Evolutionary conservation across 1,140 invertebrate genomes (phyloP).

Genomic region (Pomacea maculata): DNA sequence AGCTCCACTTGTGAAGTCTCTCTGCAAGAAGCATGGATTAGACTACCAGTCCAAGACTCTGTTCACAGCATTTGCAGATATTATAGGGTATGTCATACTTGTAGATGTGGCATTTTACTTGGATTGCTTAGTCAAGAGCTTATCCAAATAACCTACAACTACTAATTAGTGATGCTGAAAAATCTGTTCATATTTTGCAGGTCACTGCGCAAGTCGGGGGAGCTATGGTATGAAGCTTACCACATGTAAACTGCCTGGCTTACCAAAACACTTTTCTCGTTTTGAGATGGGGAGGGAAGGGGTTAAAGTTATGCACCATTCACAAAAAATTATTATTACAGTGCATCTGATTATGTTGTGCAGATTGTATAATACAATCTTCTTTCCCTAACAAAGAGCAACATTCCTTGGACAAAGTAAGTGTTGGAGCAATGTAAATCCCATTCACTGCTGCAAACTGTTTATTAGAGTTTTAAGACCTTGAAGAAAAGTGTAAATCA

Average conservation of each 20-base stretch:
- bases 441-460: too few species aligned
- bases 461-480: too few species aligned
- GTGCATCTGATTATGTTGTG: too few species aligned
- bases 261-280: too few species aligned
- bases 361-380: too few species aligned
- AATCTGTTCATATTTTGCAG: slow-evolving; percentile 43
- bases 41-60: slow-evolving; percentile 59
- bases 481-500: too few species aligned
- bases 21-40: slow-evolving; percentile 64
- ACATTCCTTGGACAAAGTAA: too few species aligned
- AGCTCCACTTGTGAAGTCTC: slow-evolving; percentile 56
- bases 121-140: neutral
- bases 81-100: slow-evolving; percentile 54
- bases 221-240: slow-evolving; percentile 61
- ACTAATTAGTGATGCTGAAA: neutral
- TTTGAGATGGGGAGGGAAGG: too few species aligned
- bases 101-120: neutral
- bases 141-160: slow-evolving; percentile 1
- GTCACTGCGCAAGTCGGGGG: slow-evolving; percentile 58
- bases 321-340: too few species aligned
- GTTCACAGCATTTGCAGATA: slow-evolving; percentile 56
- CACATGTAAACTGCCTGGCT: slow-evolving; percentile 12
- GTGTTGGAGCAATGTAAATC: too few species aligned
- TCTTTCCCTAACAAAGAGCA: too few species aligned
- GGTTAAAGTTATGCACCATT: too few species aligned